Percentiles rank a stretch among this genome's conserved stretches.
These are phyloP conservation scores for Meles meles DNA, from an alignment of 2,113 vertebrate genomes.

Conservation along the genomic window DNA sequence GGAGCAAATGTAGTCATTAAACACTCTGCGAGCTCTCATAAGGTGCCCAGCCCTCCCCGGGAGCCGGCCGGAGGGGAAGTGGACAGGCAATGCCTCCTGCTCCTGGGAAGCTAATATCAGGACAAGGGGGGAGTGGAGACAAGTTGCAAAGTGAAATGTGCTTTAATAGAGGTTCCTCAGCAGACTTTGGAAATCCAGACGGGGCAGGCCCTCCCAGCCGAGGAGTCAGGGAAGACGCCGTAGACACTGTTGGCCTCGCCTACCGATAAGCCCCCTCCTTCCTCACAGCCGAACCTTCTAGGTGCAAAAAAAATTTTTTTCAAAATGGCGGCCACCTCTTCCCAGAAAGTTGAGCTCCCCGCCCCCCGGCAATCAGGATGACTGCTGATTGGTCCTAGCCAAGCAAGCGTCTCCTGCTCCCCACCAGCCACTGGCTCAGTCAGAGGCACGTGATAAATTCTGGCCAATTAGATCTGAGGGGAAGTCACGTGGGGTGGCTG, in stretches of 20 bases:
- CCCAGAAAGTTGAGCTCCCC: not conserved
- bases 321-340: not conserved
- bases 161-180: rapidly evolving
- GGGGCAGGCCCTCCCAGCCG: not conserved
- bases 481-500: not conserved
- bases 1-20: not conserved
- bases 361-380: not conserved
- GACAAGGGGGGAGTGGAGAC: rapidly evolving
- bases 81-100: not conserved
- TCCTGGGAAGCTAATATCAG: not conserved
- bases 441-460: not conserved
- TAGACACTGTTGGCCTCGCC: not conserved
- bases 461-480: not conserved
- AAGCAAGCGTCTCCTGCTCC: not conserved
- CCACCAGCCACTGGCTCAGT: not conserved
- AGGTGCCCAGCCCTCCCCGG: not conserved
- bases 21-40: not conserved
- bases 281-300: not conserved
- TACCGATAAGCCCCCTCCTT: no score
- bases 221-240: no score
- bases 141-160: not conserved
- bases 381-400: not conserved
- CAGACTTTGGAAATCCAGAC: not conserved
- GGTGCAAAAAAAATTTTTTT: not conserved
- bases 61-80: not conserved